Evolutionary conservation across 2,888 invertebrate genomes (phyloP), one percentile per base, ranked within the genome.

Genomic region (Willowsia nigromaculata): DNA sequence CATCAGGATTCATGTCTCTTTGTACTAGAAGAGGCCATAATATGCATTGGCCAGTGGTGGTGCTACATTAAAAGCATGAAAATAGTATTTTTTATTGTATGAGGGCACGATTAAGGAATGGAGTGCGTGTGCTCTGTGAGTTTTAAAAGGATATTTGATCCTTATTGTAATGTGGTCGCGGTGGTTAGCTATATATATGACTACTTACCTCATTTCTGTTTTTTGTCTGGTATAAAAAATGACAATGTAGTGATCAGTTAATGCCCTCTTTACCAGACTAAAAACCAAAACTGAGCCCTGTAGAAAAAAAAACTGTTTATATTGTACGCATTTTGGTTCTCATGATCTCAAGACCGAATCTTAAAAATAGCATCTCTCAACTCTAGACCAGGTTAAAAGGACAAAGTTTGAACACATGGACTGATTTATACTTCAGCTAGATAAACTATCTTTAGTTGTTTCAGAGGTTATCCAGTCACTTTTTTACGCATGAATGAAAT

Each of bases 1-100:
- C 88, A 88, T 83, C 65, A 78, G 33, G 30, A 82, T 47, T 50
- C 25, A 83, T 43, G 71, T 43, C 43, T 71, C 71, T 71, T 65
- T 65, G 18, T 18, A 22, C 25, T 33, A 65, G 74, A 74, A 43
- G 43, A 30, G 74, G 74, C 74, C 65, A 65, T 18, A 30, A 59
- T 59, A 59, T 25, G 6, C 11, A 62, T 27, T 59, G 13, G 3
- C 37, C 37, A 9, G 18, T 65, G 37, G 9, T 65, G 65, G 37
- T 37, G 1, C 18, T 62, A 27, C 27, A 33, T 65, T 30, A 18
- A n/a, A 68, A 37, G 40, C 7, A 68, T 5, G n/a, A 15, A 47
- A 13, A 25, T 11, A 9, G 13, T 22, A n/a, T 65, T 5, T 37
- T 43, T 25, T 71, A 11, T 43, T 71, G 13, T 1, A 30, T 27